Base-by-base conservation (phyloP, 2,797 vertebrate species). In the Sebastes alutus region DNA sequence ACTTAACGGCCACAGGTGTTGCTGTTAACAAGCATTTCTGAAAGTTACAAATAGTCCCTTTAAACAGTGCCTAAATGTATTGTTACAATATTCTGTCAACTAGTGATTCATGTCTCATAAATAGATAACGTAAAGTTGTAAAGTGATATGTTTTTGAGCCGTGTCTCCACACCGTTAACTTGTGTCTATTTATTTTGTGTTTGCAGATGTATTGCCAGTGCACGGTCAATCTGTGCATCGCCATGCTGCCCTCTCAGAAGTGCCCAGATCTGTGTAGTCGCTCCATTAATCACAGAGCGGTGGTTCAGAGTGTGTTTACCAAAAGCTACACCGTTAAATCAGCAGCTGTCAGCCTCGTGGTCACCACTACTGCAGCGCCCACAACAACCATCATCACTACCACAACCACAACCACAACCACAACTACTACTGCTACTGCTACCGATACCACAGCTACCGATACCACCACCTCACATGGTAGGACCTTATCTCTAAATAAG, bases 161-260 rank as follows among this genome's bases (percentile, higher is more conserved):
- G 30, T 69, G 29, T 65, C 22, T 73, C 54, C 8, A 29, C 14
- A 5, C 6, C 7, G 2, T 68, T 72, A 33, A 80, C 23, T 7
- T 3, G 1, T 10, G 18, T 33, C 3, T 55, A 6, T 32, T 66
- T 23, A 1, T 22, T 66, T 62, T 59, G 9, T 88, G 25, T 38
- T 75, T 86, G 23, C 87, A 95, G 95, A 87, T 96, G 88, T 94
- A 85, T 22, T 7, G 94, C 46, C 25, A 73, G 83, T 95, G 95
- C 68, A 70, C 56, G 5, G 82, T 95, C 7, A 88, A 91, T 38
- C 86, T 96, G 32, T 96, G 95, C 82, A 78, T 95, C 10, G 0
- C 93, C 77, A 90, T 83, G 14, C 13, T 61, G 27, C 79, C 90
- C 13, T 91, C 93, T 4, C 12, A 61, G 2, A 81, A 4, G 3